Conservation (phyloP, 2,113 vertebrate genomes). For the Perca flavescens region DNA sequence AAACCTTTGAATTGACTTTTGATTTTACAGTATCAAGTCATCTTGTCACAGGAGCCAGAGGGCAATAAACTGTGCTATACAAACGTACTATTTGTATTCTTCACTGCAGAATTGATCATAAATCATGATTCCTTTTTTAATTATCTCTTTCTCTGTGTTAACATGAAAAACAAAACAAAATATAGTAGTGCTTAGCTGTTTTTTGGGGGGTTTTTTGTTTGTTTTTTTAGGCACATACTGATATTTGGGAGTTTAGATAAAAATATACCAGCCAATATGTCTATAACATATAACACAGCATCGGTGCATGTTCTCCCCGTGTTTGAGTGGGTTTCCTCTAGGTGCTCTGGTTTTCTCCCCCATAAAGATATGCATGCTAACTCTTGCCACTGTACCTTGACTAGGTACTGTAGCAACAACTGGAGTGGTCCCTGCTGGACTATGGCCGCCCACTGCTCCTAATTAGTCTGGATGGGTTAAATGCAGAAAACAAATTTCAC, state of each 20-base stretch:
- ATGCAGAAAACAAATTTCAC: too few species aligned
- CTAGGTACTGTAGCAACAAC: too few species aligned
- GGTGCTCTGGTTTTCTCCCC: too few species aligned
- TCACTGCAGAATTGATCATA: background rate
- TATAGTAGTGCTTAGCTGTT: background rate
- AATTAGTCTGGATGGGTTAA: too few species aligned
- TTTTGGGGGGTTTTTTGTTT: background rate
- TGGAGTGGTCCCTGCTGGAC: too few species aligned
- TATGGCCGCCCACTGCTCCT: too few species aligned
- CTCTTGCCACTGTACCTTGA: too few species aligned
- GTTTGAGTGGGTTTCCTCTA: too few species aligned
- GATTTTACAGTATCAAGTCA: constrained; percentile 19
- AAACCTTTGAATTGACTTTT: constrained; percentile 18
- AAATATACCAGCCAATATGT: background rate
- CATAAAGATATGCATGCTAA: too few species aligned
- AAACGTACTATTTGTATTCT: constrained; percentile 10
- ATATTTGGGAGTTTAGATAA: background rate
- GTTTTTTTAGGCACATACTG: background rate
- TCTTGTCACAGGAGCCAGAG: constrained; percentile 3
- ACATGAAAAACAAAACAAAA: background rate
- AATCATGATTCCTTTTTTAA: background rate
- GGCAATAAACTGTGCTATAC: background rate
- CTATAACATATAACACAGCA: too few species aligned
- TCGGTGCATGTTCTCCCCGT: too few species aligned
- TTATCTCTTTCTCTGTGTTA: background rate